These are phyloP conservation scores for Euschistus heros DNA, from an alignment of 1,140 invertebrate genomes.

Conservation along the genomic window DNA sequence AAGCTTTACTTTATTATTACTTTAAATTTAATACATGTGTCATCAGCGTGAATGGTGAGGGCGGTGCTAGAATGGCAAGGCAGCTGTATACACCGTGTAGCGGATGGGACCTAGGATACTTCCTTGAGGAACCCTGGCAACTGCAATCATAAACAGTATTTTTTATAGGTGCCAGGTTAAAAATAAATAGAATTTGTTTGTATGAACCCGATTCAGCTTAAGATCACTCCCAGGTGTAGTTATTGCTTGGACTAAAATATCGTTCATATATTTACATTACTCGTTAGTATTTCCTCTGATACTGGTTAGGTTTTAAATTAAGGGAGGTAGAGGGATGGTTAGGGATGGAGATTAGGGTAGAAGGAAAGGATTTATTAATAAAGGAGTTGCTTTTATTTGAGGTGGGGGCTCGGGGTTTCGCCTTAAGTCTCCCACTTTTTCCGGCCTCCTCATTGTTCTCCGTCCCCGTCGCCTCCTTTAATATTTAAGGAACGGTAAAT, in stretches of 20 bases:
- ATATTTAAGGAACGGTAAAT: constrained; percentile 8
- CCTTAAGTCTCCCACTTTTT: constrained; percentile 6
- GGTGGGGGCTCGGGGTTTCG: background rate
- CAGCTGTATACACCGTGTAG: no score
- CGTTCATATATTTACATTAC: background rate
- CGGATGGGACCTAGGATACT: no score
- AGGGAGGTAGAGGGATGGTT: background rate
- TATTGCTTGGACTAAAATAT: background rate
- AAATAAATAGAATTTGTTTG: no score
- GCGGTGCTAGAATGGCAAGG: no score
- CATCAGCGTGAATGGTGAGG: no score
- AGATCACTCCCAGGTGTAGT: no score
- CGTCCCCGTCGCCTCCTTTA: background rate
- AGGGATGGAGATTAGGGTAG: background rate
- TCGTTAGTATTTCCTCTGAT: background rate
- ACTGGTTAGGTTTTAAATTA: background rate
- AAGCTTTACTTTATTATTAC: no score
- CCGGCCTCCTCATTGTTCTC: background rate
- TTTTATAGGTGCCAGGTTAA: no score
- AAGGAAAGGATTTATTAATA: constrained; percentile 4
- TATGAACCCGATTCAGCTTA: no score
- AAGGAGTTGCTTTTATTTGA: constrained; percentile 8
- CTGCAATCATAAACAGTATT: no score
- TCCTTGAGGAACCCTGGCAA: no score
- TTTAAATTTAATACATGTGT: no score